phyloP scores from a whole-genome alignment of 2,797 vertebrate genomes.

The Gallinago stenura region DNA sequence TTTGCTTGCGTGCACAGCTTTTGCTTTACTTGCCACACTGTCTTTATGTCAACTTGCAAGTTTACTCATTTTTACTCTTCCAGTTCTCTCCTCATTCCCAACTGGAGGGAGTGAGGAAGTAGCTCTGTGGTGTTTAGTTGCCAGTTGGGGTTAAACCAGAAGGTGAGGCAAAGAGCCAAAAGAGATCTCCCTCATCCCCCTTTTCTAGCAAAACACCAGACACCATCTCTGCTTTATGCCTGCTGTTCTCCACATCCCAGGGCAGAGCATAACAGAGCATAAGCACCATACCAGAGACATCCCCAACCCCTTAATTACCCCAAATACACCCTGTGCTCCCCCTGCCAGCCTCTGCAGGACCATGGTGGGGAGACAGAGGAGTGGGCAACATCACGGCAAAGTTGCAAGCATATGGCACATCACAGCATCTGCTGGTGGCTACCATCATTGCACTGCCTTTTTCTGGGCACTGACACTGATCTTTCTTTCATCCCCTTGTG shows the following conservation, averaged over 20 bases:
- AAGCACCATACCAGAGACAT: rapidly evolving
- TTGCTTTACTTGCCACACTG: neutral
- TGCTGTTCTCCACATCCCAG: neutral
- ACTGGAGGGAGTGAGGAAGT: neutral
- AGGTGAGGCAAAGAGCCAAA: neutral
- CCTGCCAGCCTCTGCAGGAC: neutral
- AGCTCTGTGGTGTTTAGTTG: neutral
- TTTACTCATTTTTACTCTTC: neutral
- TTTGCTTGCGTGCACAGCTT: neutral
- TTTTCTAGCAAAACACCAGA: neutral
- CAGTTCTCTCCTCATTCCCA: neutral
- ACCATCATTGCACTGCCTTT: neutral
- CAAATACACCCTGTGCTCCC: neutral
- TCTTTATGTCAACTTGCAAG: neutral
- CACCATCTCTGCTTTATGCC: neutral
- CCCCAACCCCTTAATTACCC: too few species aligned
- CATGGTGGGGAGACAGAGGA: rapidly evolving
- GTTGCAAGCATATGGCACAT: rapidly evolving
- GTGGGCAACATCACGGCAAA: neutral
- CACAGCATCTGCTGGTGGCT: neutral
- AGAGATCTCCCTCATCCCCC: rapidly evolving
- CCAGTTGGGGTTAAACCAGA: neutral
- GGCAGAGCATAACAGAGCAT: rapidly evolving
- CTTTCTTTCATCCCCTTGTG: neutral
- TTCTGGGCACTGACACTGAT: neutral